phyloP scores from a whole-genome alignment of 2,797 vertebrate species.

The Echiichthys vipera region DNA sequence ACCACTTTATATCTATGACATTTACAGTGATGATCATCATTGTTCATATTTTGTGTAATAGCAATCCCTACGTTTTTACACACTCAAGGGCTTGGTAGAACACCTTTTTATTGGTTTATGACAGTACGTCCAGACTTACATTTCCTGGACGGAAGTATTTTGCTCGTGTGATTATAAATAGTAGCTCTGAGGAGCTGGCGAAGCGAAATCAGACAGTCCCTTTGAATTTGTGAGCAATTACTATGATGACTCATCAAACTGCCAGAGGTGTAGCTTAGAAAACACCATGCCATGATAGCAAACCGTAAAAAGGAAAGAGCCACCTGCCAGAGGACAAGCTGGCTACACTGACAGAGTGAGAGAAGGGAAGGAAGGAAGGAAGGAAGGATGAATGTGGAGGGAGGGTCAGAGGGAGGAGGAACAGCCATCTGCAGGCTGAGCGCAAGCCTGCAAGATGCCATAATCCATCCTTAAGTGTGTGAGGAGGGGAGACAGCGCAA shows the following conservation, averaged over 20 bases:
- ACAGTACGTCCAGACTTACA: background rate
- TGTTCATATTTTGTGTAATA: background rate
- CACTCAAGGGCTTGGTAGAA: background rate
- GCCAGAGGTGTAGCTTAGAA: conserved; percentile 46
- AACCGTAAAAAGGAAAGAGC: conserved; percentile 31
- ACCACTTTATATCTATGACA: background rate
- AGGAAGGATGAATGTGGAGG: conserved; percentile 40
- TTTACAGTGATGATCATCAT: background rate
- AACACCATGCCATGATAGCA: conserved; percentile 24
- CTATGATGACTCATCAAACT: conserved; percentile 54
- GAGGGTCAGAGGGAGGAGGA: conserved; percentile 57
- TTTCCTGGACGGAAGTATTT: conserved; percentile 29
- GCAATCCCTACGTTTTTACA: background rate
- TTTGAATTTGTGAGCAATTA: conserved; percentile 53
- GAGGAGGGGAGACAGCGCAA: conserved; percentile 54
- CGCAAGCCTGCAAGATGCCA: conserved; percentile 56
- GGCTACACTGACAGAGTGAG: conserved; percentile 12
- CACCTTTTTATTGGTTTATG: background rate
- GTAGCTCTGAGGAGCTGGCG: background rate
- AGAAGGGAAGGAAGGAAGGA: conserved; percentile 6
- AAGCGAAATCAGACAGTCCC: conserved; percentile 29
- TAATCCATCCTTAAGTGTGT: conserved; percentile 77
- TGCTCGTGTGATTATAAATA: conserved; percentile 9
- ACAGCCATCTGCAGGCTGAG: conserved; percentile 69
- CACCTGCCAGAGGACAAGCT: conserved; percentile 60